phyloP scores from a whole-genome alignment of 2,888 invertebrate genomes.

The Busseola fusca region DNA sequence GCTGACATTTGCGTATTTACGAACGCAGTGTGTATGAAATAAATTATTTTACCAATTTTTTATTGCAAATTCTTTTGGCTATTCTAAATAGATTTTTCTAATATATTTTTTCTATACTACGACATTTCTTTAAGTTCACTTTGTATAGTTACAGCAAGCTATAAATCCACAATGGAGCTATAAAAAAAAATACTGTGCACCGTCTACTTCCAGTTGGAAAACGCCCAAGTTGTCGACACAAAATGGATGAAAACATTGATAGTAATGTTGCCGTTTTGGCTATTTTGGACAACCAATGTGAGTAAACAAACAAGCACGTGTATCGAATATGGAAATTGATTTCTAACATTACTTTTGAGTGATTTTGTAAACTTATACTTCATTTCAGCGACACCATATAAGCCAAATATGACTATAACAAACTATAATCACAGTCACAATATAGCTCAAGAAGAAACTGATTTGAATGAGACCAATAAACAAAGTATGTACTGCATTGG shows the following conservation, averaged over 20 bases:
- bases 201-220: constrained; percentile 57
- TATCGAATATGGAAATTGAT: constrained; percentile 5
- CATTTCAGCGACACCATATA: constrained; percentile 70
- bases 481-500: constrained; percentile 71
- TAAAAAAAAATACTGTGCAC: constrained; percentile 41
- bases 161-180: background rate
- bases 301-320: constrained; percentile 60
- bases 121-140: background rate
- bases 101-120: background rate
- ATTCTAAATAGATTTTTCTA: background rate
- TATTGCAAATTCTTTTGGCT: background rate
- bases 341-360: background rate
- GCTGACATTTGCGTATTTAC: constrained; percentile 9
- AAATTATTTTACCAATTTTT: background rate
- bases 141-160: background rate
- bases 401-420: constrained; percentile 69
- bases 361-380: constrained; percentile 3
- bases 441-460: constrained; percentile 70
- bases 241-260: constrained; percentile 78
- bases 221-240: constrained; percentile 52
- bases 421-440: constrained; percentile 68
- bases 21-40: constrained; percentile 11
- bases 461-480: constrained; percentile 73
- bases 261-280: constrained; percentile 78
- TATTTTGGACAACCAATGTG: constrained; percentile 76